Conservation (phyloP, 2,113 vertebrate species). For the Prietella phreatophila region DNA sequence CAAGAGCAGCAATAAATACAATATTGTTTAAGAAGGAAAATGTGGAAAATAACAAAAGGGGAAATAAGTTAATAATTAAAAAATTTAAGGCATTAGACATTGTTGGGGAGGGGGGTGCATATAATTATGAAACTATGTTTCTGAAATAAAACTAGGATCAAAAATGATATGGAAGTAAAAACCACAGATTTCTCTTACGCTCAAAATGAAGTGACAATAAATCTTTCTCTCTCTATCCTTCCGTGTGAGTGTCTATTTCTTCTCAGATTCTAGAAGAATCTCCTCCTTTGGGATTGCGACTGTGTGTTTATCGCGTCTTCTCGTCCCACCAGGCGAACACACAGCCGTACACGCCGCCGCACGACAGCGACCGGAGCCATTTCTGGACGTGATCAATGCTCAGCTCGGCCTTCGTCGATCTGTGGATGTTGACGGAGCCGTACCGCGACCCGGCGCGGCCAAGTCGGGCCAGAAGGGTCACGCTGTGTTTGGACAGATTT, state of each 20-base stretch:
- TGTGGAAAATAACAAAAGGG: background rate
- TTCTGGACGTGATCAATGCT: slow-evolving; percentile 62
- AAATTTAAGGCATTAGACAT: background rate
- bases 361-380: slow-evolving; percentile 50
- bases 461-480: slow-evolving; percentile 57
- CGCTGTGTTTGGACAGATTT: slow-evolving; percentile 57
- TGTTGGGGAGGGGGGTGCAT: background rate
- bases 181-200: background rate
- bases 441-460: slow-evolving; percentile 56
- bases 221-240: background rate
- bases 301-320: background rate
- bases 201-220: background rate
- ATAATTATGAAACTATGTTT: background rate
- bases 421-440: slow-evolving; percentile 42
- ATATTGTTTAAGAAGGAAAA: too few relatives aligned
- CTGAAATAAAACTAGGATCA: too few relatives aligned
- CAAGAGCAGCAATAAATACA: background rate
- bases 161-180: background rate
- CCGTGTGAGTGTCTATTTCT: background rate
- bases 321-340: slow-evolving; percentile 43
- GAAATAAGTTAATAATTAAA: background rate
- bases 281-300: background rate
- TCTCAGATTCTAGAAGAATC: background rate
- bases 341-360: slow-evolving; percentile 30
- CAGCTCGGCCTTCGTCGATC: slow-evolving; percentile 61